These are phyloP conservation scores for Scaptomyza caliginosa DNA, from an alignment of 2,888 invertebrate species.

Conservation along the genomic window DNA sequence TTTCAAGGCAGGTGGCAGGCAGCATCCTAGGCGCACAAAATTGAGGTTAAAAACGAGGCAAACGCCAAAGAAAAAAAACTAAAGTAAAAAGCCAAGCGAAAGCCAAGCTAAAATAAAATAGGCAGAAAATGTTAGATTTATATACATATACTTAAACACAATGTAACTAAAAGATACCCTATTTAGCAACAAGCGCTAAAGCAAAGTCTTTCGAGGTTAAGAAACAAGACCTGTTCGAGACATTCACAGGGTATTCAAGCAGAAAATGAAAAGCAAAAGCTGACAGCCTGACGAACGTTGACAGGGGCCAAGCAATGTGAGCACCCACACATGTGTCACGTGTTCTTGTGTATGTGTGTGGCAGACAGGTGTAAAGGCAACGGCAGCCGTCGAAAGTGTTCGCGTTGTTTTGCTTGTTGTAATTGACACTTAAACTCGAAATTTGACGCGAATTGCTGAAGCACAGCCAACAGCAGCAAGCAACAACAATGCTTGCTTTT, in stretches of 20 bases:
- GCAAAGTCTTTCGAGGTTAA: background rate
- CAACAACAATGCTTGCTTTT: constrained; percentile 25
- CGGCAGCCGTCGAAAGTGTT: constrained; percentile 41
- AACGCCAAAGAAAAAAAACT: constrained; percentile 41
- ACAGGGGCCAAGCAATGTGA: constrained; percentile 15
- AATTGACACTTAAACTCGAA: constrained; percentile 79
- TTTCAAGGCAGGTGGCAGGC: constrained; percentile 66
- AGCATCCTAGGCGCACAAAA: constrained; percentile 68
- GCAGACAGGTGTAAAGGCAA: constrained; percentile 54
- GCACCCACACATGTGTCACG: constrained; percentile 6
- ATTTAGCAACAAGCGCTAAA: background rate
- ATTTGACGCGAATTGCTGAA: constrained; percentile 76
- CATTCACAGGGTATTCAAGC: constrained; percentile 16
- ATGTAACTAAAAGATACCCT: constrained; percentile 10
- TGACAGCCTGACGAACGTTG: constrained; percentile 68
- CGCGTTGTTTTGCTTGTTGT: constrained; percentile 58
- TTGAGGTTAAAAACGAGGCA: constrained; percentile 72
- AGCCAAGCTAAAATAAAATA: constrained; percentile 39
- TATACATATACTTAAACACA: background rate
- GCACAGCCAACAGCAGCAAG: constrained; percentile 21
- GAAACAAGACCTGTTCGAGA: background rate
- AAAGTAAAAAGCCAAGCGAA: constrained; percentile 49
- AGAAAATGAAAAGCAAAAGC: constrained; percentile 52
- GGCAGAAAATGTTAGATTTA: background rate
- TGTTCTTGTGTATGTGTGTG: constrained; percentile 23